Evolutionary conservation across 37 sponge, comb jelly and placozoan genomes (phyloP).

Genomic region (Aplysina aerophoba): DNA sequence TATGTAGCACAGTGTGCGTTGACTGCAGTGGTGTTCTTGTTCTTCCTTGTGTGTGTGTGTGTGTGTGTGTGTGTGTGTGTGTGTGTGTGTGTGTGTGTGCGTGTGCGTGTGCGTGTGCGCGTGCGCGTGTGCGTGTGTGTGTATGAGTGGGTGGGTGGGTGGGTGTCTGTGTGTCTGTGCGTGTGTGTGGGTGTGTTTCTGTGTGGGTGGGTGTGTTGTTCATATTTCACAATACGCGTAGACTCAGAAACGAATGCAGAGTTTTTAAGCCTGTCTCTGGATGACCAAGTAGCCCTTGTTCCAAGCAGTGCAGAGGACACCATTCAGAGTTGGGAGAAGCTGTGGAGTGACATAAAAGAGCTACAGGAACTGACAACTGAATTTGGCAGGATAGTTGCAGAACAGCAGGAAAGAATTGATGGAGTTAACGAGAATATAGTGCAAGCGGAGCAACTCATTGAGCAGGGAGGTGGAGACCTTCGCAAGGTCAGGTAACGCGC

Average conservation of each 20-base stretch:
- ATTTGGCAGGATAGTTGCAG: background rate
- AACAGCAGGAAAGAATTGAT: background rate
- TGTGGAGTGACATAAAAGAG: slow-evolving; percentile 33
- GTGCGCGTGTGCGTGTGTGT: too few relatives aligned
- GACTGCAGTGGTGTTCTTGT: too few relatives aligned
- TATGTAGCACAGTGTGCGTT: too few relatives aligned
- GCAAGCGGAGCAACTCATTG: background rate
- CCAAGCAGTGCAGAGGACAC: slow-evolving; percentile 41
- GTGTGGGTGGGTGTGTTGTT: slow-evolving; percentile 26
- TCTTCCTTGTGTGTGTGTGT: background rate
- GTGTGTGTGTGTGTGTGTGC: too few relatives aligned
- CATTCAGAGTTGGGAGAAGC: slow-evolving; percentile 55
- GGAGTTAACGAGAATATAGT: slow-evolving; percentile 16
- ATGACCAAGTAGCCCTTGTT: slow-evolving; percentile 48
- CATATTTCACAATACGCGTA: background rate
- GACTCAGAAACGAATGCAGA: slow-evolving; percentile 6
- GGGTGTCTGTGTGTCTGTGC: too few relatives aligned
- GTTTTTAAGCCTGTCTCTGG: slow-evolving; percentile 48
- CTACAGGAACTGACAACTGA: slow-evolving; percentile 5
- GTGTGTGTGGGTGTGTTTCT: too few relatives aligned
- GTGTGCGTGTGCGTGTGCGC: too few relatives aligned
- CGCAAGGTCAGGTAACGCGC: background rate
- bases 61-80: too few relatives aligned
- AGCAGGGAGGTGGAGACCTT: slow-evolving; percentile 12
- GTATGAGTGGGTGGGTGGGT: too few relatives aligned